Evolutionary conservation across 2,113 vertebrate species (phyloP).

Genomic region (Tauraco erythrolophus): DNA sequence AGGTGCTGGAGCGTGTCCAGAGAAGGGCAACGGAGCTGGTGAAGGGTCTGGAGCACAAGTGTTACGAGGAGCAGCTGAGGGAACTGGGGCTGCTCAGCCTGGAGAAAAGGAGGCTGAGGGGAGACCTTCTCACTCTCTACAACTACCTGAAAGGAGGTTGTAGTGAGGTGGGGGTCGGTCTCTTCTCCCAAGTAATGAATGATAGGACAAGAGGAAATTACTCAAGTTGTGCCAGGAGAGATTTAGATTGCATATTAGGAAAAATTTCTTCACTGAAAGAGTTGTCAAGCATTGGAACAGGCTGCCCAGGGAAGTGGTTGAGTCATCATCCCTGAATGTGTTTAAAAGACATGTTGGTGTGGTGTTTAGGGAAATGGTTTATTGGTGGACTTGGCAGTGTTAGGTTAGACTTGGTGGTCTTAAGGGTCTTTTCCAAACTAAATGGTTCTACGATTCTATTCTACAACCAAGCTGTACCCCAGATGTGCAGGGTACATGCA

Average conservation of each 20-base stretch:
- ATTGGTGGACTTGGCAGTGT: background rate
- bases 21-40: too few species aligned
- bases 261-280: background rate
- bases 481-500: background rate
- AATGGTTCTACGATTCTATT: background rate
- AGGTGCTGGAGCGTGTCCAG: too few species aligned
- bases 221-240: background rate
- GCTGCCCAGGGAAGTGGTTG: background rate
- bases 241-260: background rate
- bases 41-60: too few species aligned
- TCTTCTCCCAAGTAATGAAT: too few species aligned
- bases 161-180: too few species aligned
- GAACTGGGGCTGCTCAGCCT: too few species aligned
- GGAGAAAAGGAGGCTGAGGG: too few species aligned
- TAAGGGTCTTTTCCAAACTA: background rate
- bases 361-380: background rate
- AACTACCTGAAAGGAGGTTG: too few species aligned
- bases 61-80: too few species aligned
- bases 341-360: background rate
- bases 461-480: background rate
- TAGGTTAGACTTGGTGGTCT: background rate
- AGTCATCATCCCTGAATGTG: background rate
- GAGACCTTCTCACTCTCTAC: too few species aligned
- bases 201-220: accelerated
- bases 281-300: background rate